phyloP scores from a whole-genome alignment of 2,888 invertebrate species.

The Tanytarsus gracilentus region DNA sequence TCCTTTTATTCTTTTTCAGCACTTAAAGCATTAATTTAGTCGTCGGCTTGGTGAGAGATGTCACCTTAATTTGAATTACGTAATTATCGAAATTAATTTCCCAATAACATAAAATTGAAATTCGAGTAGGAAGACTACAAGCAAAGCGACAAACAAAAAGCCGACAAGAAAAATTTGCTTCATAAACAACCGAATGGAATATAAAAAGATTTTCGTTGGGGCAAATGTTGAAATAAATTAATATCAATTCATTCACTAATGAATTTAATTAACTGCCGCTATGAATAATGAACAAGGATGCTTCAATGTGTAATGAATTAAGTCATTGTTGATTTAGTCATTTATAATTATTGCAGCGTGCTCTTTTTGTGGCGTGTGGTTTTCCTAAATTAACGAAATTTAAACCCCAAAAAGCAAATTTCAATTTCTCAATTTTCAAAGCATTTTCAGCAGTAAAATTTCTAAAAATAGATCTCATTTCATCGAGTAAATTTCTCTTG shows the following conservation, averaged over 20 bases:
- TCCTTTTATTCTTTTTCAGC: not conserved
- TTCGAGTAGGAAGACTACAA: not conserved
- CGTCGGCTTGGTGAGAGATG: no score
- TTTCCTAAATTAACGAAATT: no score
- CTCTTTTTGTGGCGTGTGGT: no score
- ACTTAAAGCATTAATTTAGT: not conserved
- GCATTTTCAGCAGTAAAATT: no score
- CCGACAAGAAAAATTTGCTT: not conserved
- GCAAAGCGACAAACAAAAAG: not conserved
- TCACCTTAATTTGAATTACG: not conserved
- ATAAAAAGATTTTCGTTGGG: not conserved
- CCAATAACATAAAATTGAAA: conserved; percentile 8
- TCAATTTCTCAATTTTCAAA: no score
- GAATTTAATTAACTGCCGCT: not conserved
- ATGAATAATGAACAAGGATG: not conserved
- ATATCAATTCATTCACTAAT: not conserved
- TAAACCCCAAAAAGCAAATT: no score
- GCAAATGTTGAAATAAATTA: not conserved
- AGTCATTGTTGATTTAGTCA: no score
- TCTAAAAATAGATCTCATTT: no score
- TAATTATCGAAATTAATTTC: conserved; percentile 10
- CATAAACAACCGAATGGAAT: not conserved
- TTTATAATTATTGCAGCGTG: no score
- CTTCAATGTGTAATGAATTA: no score
- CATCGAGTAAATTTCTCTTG: no score